Evolutionary conservation across 2,888 invertebrate genomes (phyloP).

Genomic region (Melitaea athalia): DNA sequence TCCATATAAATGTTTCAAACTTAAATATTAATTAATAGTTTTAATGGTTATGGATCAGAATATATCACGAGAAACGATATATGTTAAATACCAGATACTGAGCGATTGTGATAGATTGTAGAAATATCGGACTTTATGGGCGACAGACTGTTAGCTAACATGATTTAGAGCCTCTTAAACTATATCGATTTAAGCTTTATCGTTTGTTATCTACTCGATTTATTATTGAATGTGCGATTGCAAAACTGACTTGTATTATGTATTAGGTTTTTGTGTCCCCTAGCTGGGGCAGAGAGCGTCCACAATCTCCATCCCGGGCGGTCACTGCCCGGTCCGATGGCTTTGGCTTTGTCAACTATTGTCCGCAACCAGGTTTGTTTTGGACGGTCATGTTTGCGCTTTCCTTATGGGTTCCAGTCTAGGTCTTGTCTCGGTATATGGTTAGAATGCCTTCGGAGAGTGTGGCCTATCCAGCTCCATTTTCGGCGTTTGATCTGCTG

Average conservation of each 20-base stretch:
- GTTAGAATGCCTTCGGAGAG: no score
- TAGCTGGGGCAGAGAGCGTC: no score
- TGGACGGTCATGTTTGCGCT: no score
- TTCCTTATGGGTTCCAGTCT: no score
- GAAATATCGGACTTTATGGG: constrained; percentile 28
- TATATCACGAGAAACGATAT: constrained; percentile 20
- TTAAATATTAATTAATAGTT: not conserved
- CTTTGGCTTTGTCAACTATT: no score
- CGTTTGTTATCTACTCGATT: constrained; percentile 25
- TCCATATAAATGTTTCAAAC: not conserved
- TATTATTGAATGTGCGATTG: constrained; percentile 16
- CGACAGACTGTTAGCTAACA: constrained; percentile 24
- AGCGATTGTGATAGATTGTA: constrained; percentile 30
- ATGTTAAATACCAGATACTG: constrained; percentile 27
- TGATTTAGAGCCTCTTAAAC: constrained; percentile 26
- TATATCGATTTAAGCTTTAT: constrained; percentile 29
- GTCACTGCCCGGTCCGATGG: no score
- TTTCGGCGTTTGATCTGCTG: no score
- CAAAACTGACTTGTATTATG: not conserved
- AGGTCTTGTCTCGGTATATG: no score
- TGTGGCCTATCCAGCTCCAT: no score
- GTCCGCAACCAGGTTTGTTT: no score
- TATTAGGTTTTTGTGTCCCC: no score
- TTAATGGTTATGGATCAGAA: not conserved
- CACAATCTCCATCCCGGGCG: no score